These are phyloP conservation scores for Branchipolynoe longqiensis DNA, from an alignment of 2,888 invertebrate genomes.

Conservation along the genomic window DNA sequence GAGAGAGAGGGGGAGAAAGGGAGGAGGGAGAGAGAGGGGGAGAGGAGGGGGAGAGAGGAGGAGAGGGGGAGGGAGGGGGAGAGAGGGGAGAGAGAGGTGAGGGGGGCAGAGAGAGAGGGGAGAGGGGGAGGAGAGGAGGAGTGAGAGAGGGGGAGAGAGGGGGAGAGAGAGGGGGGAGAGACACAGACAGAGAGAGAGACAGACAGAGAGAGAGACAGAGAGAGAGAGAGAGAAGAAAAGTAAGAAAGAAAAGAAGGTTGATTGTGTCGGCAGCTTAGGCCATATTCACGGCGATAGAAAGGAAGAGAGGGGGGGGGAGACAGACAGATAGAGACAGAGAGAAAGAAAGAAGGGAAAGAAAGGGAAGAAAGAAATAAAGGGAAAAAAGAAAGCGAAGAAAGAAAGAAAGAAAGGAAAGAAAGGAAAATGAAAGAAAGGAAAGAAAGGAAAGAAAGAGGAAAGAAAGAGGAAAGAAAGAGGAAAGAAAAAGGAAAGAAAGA, in stretches of 20 bases:
- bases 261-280: too few relatives aligned
- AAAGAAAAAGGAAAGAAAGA: neutral
- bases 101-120: neutral
- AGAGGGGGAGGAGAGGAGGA: neutral
- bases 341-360: neutral
- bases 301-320: neutral
- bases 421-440: neutral
- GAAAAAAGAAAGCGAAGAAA: neutral
- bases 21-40: neutral
- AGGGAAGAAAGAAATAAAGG: neutral
- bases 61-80: neutral
- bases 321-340: neutral
- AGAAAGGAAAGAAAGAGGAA: neutral
- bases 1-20: neutral
- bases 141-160: neutral
- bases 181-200: neutral
- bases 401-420: neutral
- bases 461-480: neutral
- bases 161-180: neutral
- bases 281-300: too few relatives aligned
- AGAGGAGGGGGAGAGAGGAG: neutral
- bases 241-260: neutral
- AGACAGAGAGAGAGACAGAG: neutral
- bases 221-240: neutral
- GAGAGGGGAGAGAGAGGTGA: neutral